Percentiles rank a stretch among this genome's conserved stretches.
Conservation (phyloP, 1,140 invertebrate genomes). For the Brachionus rotundiformis region DNA sequence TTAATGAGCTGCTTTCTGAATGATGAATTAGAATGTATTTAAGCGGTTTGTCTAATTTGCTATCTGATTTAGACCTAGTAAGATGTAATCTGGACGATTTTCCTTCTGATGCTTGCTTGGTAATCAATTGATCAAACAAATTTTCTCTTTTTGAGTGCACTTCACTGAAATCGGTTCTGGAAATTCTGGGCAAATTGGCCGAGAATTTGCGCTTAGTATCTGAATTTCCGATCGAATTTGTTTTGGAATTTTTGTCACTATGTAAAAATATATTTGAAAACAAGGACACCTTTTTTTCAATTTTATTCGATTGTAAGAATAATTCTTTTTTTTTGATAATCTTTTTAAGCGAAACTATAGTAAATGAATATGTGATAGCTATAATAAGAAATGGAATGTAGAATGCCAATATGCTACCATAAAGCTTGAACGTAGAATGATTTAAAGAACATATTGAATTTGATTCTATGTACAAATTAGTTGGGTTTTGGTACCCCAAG, state of each 20-base stretch:
- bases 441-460: conserved; percentile 71
- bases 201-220: neutral
- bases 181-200: neutral
- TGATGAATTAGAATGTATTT: neutral
- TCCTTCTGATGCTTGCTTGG: neutral
- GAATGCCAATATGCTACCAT: conserved; percentile 88
- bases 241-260: neutral
- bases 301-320: neutral
- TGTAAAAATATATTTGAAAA: conserved; percentile 18
- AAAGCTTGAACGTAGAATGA: conserved; percentile 83
- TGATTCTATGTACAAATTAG: conserved; percentile 60
- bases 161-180: neutral
- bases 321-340: conserved; percentile 29
- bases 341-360: conserved; percentile 69
- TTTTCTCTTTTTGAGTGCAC: neutral
- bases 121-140: neutral
- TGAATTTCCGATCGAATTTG: neutral
- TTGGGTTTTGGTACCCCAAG: conserved; percentile 72
- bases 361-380: conserved; percentile 86
- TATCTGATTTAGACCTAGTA: neutral
- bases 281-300: neutral
- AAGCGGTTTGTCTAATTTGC: neutral
- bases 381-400: conserved; percentile 92
- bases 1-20: neutral
- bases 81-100: neutral